phyloP scores from a whole-genome alignment of 2,797 vertebrate genomes.

The Chiloscyllium punctatum region DNA sequence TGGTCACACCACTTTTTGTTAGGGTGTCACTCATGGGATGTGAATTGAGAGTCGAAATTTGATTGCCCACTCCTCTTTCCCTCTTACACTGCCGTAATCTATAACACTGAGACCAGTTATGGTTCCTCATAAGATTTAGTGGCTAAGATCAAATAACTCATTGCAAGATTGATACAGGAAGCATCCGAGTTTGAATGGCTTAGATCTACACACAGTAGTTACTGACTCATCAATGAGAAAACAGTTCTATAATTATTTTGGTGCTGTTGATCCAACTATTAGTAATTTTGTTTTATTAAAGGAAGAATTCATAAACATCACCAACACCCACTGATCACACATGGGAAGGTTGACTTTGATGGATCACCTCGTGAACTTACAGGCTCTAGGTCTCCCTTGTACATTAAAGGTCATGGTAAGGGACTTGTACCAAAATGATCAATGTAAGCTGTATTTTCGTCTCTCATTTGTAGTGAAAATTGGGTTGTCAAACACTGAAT shows the following conservation, averaged over 20 bases:
- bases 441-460: background rate
- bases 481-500: background rate
- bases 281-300: slow-evolving; percentile 42
- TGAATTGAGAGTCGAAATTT: background rate
- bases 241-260: background rate
- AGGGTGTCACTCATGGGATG: background rate
- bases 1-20: background rate
- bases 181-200: background rate
- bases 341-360: slow-evolving; percentile 52
- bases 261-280: background rate
- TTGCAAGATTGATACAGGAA: background rate
- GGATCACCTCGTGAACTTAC: slow-evolving; percentile 55
- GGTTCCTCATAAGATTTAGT: background rate
- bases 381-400: slow-evolving; percentile 60
- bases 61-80: background rate
- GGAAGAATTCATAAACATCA: slow-evolving; percentile 62
- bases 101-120: background rate
- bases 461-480: background rate
- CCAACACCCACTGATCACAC: slow-evolving; percentile 69
- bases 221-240: background rate
- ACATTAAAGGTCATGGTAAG: slow-evolving; percentile 74
- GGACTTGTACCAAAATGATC: slow-evolving; percentile 2
- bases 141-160: background rate
- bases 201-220: background rate
- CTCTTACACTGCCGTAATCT: background rate